Evolutionary conservation across 2,797 vertebrate species (phyloP), one percentile per base, ranked within the genome.

Genomic region (Paramormyrops hopkinsi): DNA sequence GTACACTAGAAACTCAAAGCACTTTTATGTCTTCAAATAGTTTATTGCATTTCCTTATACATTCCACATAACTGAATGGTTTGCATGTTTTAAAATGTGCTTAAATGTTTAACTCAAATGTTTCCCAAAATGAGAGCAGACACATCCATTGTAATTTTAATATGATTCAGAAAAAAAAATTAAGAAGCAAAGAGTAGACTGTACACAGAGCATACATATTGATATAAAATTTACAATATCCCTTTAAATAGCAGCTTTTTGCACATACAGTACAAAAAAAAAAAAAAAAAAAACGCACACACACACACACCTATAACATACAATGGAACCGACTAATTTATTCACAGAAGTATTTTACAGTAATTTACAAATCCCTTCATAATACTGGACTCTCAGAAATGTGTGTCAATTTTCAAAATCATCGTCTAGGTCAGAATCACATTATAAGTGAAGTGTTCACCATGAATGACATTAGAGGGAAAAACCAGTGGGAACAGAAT

Each of bases 161-260:
- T 29, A 41, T 17, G 19, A 56, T 17, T 41, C 7, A 89, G 4
- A 65, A 29, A 85, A 85, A 89, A 5, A 17, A 65, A 9, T n/a
- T 17, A 4, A 41, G 33, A 33, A 59, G 25, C 19, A 8, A 88
- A 79, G 22, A 56, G 14, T 3, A 79, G 51, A 89, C 37, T 7
- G 3, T 29, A 89, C 53, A 14, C 82, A 87, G n/a, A 88, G 25
- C 44, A 41, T 73, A 62, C 37, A 65, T 87, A 44, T 44, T 41
- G 53, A 87, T 62, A 87, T 62, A n/a, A 59, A 59, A 56, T 51
- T 25, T 65, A 87, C 86, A 41, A 56, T 79, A 53, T 12, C 62
- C 69, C 17, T 29, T 5, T 84, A 53, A n/a, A 84, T 88, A 90
- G 89, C 89, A 90, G 89, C 89, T 50, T 90, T 82, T 87, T 87